These are phyloP conservation scores for Eristalis arbustorum DNA, from an alignment of 2,888 invertebrate genomes.

Conservation along the genomic window DNA sequence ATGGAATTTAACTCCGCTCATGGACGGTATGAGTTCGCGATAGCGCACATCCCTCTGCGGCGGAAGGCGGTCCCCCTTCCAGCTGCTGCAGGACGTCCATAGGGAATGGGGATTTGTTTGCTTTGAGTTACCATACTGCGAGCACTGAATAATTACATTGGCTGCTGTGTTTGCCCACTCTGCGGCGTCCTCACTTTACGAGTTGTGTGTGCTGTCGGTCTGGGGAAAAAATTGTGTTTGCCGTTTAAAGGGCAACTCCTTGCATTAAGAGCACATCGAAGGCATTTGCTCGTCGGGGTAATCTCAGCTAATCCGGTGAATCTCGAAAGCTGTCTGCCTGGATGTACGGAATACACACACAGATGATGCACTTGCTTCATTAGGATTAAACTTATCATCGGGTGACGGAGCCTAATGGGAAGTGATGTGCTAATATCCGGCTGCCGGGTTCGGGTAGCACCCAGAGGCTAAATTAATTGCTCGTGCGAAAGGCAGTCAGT, in stretches of 20 bases:
- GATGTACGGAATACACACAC: not conserved
- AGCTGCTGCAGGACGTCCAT: not conserved
- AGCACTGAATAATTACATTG: not conserved
- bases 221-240: not conserved
- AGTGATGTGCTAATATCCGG: conserved; percentile 43
- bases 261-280: not conserved
- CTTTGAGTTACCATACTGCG: not conserved
- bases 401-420: conserved; percentile 29
- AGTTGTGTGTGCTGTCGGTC: not conserved
- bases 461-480: not conserved
- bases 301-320: not conserved
- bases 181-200: not conserved
- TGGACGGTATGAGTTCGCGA: not conserved
- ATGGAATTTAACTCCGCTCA: not conserved
- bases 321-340: not conserved
- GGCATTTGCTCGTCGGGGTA: not conserved
- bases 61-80: too few relatives aligned
- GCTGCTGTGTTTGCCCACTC: not conserved
- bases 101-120: not conserved
- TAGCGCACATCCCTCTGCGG: too few relatives aligned
- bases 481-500: not conserved
- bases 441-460: not conserved
- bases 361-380: conserved; percentile 4
- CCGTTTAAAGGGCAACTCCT: not conserved
- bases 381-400: not conserved